Evolutionary conservation across 1,140 invertebrate genomes (phyloP).

Genomic region (Saccostrea echinata): DNA sequence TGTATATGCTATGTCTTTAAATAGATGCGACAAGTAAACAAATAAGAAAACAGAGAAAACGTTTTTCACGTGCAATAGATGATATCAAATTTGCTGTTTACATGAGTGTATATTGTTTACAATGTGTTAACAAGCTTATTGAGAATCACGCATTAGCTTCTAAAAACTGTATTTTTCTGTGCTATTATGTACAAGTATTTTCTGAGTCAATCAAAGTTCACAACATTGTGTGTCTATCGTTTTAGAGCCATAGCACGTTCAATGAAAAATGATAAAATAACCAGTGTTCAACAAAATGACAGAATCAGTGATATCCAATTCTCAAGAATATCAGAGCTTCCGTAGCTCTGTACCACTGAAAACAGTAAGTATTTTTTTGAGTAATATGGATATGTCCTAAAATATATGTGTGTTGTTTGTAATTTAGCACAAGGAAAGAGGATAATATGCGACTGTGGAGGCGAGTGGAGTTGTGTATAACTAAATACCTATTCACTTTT

Average conservation of each 20-base stretch:
- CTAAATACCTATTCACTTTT: too few species aligned
- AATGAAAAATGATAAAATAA: not conserved
- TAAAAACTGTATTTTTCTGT: too few species aligned
- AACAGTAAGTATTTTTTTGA: conserved; percentile 66
- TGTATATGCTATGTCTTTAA: not conserved
- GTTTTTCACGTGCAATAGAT: not conserved
- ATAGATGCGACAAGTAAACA: not conserved
- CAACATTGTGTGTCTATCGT: not conserved
- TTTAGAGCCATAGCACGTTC: not conserved
- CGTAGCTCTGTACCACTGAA: conserved; percentile 89
- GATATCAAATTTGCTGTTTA: not conserved
- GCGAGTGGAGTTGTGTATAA: too few species aligned
- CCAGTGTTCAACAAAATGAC: conserved; percentile 24
- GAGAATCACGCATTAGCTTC: too few species aligned
- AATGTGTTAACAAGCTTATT: too few species aligned
- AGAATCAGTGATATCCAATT: conserved; percentile 77
- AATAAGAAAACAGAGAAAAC: too few species aligned
- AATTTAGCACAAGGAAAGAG: too few species aligned
- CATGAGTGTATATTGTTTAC: not conserved
- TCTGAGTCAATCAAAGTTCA: not conserved
- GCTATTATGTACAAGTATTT: not conserved
- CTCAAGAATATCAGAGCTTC: conserved; percentile 92
- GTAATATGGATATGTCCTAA: too few species aligned
- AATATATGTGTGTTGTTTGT: too few species aligned
- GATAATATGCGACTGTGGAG: too few species aligned